phyloP scores from a whole-genome alignment of 1,140 invertebrate species.

The Magallana ariakensis region DNA sequence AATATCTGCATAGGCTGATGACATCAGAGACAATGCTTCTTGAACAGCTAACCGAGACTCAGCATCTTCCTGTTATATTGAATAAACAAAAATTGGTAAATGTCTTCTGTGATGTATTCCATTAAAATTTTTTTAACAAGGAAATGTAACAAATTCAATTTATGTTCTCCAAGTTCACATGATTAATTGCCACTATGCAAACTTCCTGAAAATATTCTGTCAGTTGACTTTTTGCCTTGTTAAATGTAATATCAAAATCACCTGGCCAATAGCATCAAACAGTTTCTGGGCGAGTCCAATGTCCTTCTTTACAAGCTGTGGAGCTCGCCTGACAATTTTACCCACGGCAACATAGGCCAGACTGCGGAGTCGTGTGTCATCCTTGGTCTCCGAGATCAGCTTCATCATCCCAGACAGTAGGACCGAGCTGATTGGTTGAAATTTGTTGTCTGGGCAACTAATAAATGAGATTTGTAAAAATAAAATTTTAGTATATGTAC shows the following conservation, averaged over 20 bases:
- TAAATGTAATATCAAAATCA: background rate
- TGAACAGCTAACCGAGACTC: conserved; percentile 86
- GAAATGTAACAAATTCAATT: too few species aligned
- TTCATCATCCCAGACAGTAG: conserved; percentile 87
- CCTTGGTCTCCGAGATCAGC: conserved; percentile 82
- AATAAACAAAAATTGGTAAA: background rate
- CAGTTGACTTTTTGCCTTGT: too few species aligned
- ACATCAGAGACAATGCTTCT: conserved; percentile 86
- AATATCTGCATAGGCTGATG: conserved; percentile 84
- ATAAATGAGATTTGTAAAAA: conserved; percentile 65
- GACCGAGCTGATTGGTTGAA: conserved; percentile 84
- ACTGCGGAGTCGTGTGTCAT: conserved; percentile 83
- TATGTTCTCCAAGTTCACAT: too few species aligned
- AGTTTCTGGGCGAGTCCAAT: conserved; percentile 84
- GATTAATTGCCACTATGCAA: too few species aligned
- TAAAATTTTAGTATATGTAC: background rate
- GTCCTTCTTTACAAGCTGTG: conserved; percentile 86
- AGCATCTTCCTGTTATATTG: conserved; percentile 79
- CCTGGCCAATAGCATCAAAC: conserved; percentile 84
- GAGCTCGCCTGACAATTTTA: conserved; percentile 85
- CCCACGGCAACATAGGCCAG: conserved; percentile 89
- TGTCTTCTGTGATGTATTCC: too few species aligned
- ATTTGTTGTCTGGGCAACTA: conserved; percentile 83
- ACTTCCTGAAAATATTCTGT: too few species aligned
- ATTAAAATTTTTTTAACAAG: too few species aligned